Conservation (phyloP, 92 coral and sea anemone genomes). For the Porites cylindrica region DNA sequence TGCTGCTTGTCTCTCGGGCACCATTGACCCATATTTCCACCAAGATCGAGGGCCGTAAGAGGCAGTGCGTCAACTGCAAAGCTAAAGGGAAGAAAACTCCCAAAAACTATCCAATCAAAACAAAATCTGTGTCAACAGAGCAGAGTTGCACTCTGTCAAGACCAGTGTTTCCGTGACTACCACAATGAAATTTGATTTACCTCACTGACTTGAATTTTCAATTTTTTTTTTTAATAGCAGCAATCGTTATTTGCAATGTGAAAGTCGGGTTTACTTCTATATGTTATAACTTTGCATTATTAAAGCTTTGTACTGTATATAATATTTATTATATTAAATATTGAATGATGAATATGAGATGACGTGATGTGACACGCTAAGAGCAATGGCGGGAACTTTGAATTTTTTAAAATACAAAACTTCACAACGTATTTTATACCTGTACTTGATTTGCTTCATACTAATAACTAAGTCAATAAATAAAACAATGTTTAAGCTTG, state of each 20-base stretch:
- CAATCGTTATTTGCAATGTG: not conserved
- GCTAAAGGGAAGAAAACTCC: constrained; percentile 43
- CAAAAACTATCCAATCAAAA: constrained; percentile 57
- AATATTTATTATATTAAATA: not conserved
- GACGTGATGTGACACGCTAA: not conserved
- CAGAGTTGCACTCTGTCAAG: constrained; percentile 63
- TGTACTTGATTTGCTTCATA: too few species aligned
- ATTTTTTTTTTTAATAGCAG: not conserved
- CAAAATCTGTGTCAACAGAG: constrained; percentile 57
- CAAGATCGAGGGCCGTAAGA: constrained; percentile 38
- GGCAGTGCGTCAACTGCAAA: constrained; percentile 54
- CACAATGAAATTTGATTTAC: constrained; percentile 18
- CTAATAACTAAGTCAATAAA: not conserved
- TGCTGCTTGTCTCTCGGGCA: not conserved
- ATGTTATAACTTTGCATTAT: not conserved
- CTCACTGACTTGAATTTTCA: not conserved
- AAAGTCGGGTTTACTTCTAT: constrained; percentile 11
- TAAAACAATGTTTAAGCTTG: constrained; percentile 17
- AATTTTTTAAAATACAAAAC: constrained; percentile 32
- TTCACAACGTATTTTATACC: too few species aligned
- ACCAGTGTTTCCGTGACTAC: constrained; percentile 56
- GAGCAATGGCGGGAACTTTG: constrained; percentile 57
- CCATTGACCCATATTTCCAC: constrained; percentile 24
- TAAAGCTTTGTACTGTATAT: not conserved
- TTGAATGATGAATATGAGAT: not conserved